Evolutionary conservation across 1,140 invertebrate genomes (phyloP).

Genomic region (Heliconius melpomene): DNA sequence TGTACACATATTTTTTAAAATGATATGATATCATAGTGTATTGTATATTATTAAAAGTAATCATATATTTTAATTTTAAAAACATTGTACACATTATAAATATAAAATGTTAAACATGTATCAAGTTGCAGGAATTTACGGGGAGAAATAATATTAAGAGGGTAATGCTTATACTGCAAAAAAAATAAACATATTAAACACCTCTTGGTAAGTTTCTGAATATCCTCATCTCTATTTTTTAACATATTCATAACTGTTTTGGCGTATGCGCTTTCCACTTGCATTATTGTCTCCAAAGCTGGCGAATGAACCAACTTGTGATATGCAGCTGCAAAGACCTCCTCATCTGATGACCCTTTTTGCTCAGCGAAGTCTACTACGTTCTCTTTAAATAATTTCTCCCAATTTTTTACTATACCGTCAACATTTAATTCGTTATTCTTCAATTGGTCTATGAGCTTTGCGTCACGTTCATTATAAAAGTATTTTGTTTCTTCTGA

Average conservation of each 20-base stretch:
- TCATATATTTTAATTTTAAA: too few relatives aligned
- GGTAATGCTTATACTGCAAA: too few relatives aligned
- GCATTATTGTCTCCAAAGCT: conserved; percentile 88
- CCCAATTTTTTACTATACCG: conserved; percentile 73
- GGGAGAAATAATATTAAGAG: too few relatives aligned
- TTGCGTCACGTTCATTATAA: conserved; percentile 82
- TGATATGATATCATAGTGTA: too few relatives aligned
- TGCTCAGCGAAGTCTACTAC: conserved; percentile 84
- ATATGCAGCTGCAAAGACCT: conserved; percentile 90
- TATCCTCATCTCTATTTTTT: conserved; percentile 84
- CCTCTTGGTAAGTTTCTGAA: conserved; percentile 84
- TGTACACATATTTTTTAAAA: too few relatives aligned
- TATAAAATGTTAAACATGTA: too few relatives aligned
- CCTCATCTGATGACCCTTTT: conserved; percentile 87
- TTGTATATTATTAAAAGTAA: too few relatives aligned
- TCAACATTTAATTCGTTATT: conserved; percentile 71
- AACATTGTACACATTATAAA: too few relatives aligned
- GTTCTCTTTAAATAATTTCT: conserved; percentile 77
- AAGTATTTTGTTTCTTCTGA: conserved; percentile 80
- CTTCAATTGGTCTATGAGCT: conserved; percentile 75
- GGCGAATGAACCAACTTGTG: conserved; percentile 92
- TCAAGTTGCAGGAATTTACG: too few relatives aligned
- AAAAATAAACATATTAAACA: conserved; percentile 50
- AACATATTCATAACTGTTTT: conserved; percentile 86
- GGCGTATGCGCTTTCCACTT: conserved; percentile 90